Base-by-base conservation (phyloP, 2,888 invertebrate species). In the Sarcophaga rosellei region DNA sequence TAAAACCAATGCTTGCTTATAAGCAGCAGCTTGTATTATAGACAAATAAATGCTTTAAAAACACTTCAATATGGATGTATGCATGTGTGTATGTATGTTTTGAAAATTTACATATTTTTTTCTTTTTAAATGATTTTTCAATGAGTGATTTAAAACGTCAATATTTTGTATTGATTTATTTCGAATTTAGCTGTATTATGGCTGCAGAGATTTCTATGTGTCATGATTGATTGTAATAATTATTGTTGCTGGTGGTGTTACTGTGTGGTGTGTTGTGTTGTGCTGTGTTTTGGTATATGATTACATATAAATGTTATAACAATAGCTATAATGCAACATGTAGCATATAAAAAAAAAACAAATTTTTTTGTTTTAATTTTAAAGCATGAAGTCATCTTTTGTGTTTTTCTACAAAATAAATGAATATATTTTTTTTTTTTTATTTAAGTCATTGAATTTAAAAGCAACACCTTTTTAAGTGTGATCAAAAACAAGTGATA, bases 351-450 rank as follows among this genome's bases (percentile, higher is more conserved):
- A 62, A 53, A 69, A 23, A 81, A 69, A 57, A 35, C 69, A 3
- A 53, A 59, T 69, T 57, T 21, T 79, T 45, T 61, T 72, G n/a
- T 74, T 78, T 61, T 72, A 23, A 84, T 73, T 61, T 77, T 57
- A 57, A 74, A 57, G 69, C 69, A 85, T 85, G 85, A 85, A 85
- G 85, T 85, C 85, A 85, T 85, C 85, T 74, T 85, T 81, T 53
- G 17, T 53, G 53, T 53, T 59, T 66, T 35, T 44, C n/a, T 11
- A 17, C 25, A 35, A 35, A 10, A 10, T 61, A 35, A 35, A 66
- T 21, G 65, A 44, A 15, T 66, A 66, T 20, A 44, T n/a, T 63
- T 23, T 5, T 62, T 62, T 8, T 17, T 35, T 3, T 62, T 23
- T 4, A n/a, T 62, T 63, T 23, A 25, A 23, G 21, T 23, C 25